Base-by-base conservation (phyloP, 1,140 invertebrate species). In the Lineus longissimus region DNA sequence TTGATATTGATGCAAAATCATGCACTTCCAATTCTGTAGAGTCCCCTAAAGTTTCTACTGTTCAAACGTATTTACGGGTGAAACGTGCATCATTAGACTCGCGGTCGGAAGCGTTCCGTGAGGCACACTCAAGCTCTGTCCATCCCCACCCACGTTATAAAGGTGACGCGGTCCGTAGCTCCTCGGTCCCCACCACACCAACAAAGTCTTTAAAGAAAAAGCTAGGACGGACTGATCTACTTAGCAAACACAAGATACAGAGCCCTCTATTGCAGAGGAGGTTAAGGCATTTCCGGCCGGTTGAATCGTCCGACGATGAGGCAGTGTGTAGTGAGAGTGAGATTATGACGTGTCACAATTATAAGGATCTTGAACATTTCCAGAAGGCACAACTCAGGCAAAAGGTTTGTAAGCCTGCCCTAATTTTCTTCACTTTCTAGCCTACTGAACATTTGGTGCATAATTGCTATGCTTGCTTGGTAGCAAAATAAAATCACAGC, bases 311-410 rank as follows among this genome's bases (percentile, higher is more conserved):
- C 0, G 91, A 94, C 73, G 91, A 94, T 72, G 92, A 94, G n/a
- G 86, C 87, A 17, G 85, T 68, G 2, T 86, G 22, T 82, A 87
- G 60, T 86, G 86, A 75, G 27, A 64, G 75, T 27, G 80, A 82
- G 57, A 73, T 77, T 13, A 91, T 77, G 76, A 88, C 78, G 73
- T 87, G 63, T 36, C 66, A 87, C 63, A 90, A 89, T 80, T 95
- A 93, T 76, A 87, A 88, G 64, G 91, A 96, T 80, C 84, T 96
- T 61, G 93, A 97, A 83, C 93, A 90, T 55, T 95, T 96, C 79
- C 94, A 97, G 78, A 96, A 96, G 82, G 91, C 92, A 41, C 93
- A 95, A 74, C 85, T 96, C 33, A 87, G 91, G 69, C 93, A 96
- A 79, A 95, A 96, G 88, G 93, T 95, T 77, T 27, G 31, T 36